Evolutionary conservation across 2,113 vertebrate genomes (phyloP).

Genomic region (Carollia perspicillata): DNA sequence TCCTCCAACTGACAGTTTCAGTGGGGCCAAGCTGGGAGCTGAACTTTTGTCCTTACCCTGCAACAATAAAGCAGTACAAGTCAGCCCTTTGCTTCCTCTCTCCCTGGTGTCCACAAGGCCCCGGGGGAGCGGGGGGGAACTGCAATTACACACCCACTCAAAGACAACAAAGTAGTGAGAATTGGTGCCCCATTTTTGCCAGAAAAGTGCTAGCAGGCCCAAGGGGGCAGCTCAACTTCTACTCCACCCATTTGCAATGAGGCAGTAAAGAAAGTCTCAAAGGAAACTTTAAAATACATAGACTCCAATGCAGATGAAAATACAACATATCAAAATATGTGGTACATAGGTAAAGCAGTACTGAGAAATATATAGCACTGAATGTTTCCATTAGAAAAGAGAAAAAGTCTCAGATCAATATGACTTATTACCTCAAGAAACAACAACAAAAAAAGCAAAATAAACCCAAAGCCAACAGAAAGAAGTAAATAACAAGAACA

Average conservation of each 20-base stretch:
- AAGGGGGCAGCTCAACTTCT: background rate
- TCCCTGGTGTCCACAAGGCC: background rate
- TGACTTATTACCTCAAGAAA: background rate
- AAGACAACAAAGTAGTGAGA: background rate
- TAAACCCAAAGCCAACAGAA: background rate
- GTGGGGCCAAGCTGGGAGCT: background rate
- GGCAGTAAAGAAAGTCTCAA: background rate
- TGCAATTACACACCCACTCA: background rate
- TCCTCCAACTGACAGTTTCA: background rate
- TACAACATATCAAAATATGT: background rate
- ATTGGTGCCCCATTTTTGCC: background rate
- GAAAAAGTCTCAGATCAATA: background rate
- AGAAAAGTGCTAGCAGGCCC: background rate
- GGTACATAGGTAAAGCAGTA: background rate
- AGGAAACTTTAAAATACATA: background rate
- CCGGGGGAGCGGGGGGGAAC: background rate
- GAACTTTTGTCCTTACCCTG: background rate
- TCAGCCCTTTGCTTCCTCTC: background rate
- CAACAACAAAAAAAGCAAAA: background rate
- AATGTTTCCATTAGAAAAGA: background rate
- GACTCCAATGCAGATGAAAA: background rate
- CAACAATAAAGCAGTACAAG: background rate
- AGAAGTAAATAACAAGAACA: background rate
- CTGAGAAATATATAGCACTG: background rate
- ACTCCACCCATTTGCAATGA: background rate